Conservation (phyloP, 2,113 vertebrate species). For the Scophthalmus maximus region DNA sequence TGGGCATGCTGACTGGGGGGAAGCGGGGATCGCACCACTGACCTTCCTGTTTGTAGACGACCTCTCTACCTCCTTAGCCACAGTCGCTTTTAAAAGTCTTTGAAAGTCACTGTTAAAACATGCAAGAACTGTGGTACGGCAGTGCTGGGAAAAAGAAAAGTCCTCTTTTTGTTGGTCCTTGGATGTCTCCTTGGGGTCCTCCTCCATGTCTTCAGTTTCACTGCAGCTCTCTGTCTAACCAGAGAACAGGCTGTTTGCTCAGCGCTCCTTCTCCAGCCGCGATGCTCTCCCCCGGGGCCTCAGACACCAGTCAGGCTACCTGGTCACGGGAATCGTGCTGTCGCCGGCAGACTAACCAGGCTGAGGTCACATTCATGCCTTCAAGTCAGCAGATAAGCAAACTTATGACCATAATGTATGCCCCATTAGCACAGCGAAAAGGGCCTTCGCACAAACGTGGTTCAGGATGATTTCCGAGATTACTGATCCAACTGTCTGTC, state of each 20-base stretch:
- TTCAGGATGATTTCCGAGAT: slow-evolving; percentile 3
- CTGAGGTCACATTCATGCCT: slow-evolving; percentile 56
- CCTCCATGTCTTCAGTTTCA: slow-evolving; percentile 29
- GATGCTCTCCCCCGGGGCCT: slow-evolving; percentile 42
- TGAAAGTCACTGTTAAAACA: not conserved
- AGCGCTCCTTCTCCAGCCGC: slow-evolving; percentile 39
- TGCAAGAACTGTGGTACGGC: not conserved
- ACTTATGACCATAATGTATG: slow-evolving; percentile 27
- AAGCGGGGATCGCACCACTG: too few relatives aligned
- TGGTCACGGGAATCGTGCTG: slow-evolving; percentile 51
- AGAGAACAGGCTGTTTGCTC: slow-evolving; percentile 37
- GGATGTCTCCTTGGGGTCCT: not conserved
- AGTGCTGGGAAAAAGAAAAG: too few relatives aligned
- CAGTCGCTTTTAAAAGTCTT: too few relatives aligned
- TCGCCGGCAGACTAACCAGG: slow-evolving; percentile 38
- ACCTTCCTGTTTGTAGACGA: too few relatives aligned
- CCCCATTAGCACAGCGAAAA: not conserved
- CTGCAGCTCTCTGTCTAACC: slow-evolving; percentile 32
- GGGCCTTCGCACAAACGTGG: not conserved
- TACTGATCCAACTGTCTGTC: not conserved
- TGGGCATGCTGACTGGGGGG: too few relatives aligned
- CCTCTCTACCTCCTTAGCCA: too few relatives aligned
- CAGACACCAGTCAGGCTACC: slow-evolving; percentile 42
- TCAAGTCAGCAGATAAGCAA: slow-evolving; percentile 33
- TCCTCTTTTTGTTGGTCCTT: not conserved